A percentile compares a stretch with the other conserved stretches of the same genome.
Evolutionary conservation across 1,140 invertebrate species (phyloP).

Genomic region (silkworm (Bombyx mori)): DNA sequence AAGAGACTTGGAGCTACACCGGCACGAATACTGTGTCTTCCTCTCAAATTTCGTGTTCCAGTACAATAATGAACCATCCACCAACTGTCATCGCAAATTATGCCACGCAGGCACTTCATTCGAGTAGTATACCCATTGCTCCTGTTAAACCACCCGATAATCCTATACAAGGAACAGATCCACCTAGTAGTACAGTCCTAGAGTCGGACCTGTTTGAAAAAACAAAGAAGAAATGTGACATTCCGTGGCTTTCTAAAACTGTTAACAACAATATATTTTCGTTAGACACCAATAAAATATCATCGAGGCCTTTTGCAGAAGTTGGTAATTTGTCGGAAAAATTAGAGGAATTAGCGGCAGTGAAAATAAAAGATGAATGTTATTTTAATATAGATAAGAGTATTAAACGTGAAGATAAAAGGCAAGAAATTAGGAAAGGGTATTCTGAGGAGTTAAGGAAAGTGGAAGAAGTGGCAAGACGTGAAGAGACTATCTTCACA

Average conservation of each 20-base stretch:
- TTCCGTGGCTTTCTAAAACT: constrained; percentile 65
- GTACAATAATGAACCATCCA: constrained; percentile 50
- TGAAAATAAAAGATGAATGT: constrained; percentile 17
- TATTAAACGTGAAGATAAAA: constrained; percentile 16
- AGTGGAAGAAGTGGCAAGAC: constrained; percentile 53
- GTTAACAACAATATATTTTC: constrained; percentile 64
- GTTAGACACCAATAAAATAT: constrained; percentile 52
- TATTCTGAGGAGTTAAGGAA: constrained; percentile 34
- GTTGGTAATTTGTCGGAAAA: constrained; percentile 52
- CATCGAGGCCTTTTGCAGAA: constrained; percentile 60
- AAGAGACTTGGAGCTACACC: constrained; percentile 64
- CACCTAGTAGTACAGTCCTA: constrained; percentile 60
- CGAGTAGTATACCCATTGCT: constrained; percentile 62
- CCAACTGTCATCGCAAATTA: constrained; percentile 43
- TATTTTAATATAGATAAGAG: constrained; percentile 3
- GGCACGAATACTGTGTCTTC: constrained; percentile 42
- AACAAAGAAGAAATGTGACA: constrained; percentile 55
- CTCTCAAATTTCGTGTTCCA: constrained; percentile 47
- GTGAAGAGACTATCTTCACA: constrained; percentile 59
- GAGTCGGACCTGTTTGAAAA: constrained; percentile 48
- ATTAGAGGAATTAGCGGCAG: constrained; percentile 31
- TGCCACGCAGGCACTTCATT: constrained; percentile 43
- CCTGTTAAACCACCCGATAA: constrained; percentile 65
- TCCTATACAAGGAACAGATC: constrained; percentile 59
- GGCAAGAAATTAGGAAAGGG: constrained; percentile 15